These are phyloP conservation scores for Mesochorus sp. DNA, from an alignment of 2,888 invertebrate genomes.

Conservation along the genomic window DNA sequence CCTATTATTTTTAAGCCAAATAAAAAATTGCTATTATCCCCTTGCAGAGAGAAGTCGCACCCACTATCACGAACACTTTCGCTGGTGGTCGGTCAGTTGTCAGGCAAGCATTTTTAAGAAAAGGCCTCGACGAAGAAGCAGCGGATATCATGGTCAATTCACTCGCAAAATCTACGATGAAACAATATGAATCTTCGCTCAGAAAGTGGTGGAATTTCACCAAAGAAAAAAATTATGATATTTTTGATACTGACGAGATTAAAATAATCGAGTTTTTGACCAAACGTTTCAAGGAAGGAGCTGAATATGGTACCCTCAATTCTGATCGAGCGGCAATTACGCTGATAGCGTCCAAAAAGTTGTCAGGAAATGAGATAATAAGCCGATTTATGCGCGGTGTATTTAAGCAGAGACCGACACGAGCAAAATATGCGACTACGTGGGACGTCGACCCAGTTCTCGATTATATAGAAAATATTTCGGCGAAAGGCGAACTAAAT, in stretches of 20 bases:
- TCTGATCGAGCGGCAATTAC: constrained; percentile 66
- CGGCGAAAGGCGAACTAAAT: neutral
- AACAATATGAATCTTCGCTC: constrained; percentile 8
- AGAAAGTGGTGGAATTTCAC: constrained; percentile 25
- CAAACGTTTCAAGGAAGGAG: constrained; percentile 46
- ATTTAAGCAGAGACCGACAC: constrained; percentile 44
- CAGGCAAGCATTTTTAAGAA: constrained; percentile 31
- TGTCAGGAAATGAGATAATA: neutral
- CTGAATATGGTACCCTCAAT: constrained; percentile 65
- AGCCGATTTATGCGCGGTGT: constrained; percentile 13
- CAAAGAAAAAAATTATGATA: constrained; percentile 39
- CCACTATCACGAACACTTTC: constrained; percentile 40
- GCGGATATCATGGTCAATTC: constrained; percentile 34
- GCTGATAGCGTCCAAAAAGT: constrained; percentile 52
- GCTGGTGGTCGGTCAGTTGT: neutral
- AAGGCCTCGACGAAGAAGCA: constrained; percentile 27
- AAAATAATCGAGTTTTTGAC: constrained; percentile 49
- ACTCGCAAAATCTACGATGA: constrained; percentile 15
- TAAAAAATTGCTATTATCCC: constrained; percentile 57
- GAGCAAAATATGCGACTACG: constrained; percentile 63
- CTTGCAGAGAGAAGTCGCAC: constrained; percentile 61
- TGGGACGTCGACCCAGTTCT: constrained; percentile 67
- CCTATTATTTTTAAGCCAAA: constrained; percentile 58
- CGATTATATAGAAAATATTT: constrained; percentile 1
- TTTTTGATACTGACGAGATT: neutral